These are phyloP conservation scores for Setipinna tenuifilis DNA, from an alignment of 2,797 vertebrate species.

Conservation along the genomic window DNA sequence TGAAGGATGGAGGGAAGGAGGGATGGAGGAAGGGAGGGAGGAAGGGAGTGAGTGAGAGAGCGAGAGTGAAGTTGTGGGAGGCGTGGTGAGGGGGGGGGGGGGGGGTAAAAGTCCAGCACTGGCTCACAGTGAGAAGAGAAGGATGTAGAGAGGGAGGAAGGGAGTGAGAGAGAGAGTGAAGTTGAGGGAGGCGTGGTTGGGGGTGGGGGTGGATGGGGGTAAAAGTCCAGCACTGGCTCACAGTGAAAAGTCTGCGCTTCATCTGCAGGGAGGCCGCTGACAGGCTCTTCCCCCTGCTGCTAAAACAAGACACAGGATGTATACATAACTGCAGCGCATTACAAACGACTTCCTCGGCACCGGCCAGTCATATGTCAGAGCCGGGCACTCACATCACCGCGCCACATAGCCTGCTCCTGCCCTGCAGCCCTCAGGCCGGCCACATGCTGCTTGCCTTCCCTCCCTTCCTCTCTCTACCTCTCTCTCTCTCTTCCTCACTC, in stretches of 20 bases:
- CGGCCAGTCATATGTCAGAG: not conserved
- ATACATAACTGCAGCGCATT: constrained; percentile 38
- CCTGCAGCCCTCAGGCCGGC: not conserved
- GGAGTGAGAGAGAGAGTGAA: not conserved
- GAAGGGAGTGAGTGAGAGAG: not conserved
- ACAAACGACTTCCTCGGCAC: constrained; percentile 44
- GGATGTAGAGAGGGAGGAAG: not conserved
- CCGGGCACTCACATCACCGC: not conserved
- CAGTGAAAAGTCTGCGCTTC: constrained; percentile 26
- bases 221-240: not conserved
- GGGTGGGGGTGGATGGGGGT: not conserved
- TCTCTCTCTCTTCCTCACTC: not conserved
- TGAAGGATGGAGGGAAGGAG: not conserved
- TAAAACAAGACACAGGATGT: constrained; percentile 48
- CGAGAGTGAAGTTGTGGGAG: not conserved
- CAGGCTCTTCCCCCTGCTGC: constrained; percentile 35
- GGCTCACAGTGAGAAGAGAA: not conserved
- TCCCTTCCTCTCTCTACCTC: constrained; percentile 1
- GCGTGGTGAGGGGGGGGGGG: not conserved
- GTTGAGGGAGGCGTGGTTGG: not conserved
- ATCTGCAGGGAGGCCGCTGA: constrained; percentile 28
- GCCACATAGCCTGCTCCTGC: not conserved
- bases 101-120: not conserved
- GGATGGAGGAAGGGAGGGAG: not conserved
- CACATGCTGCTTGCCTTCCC: not conserved